Evolutionary conservation across 2,888 invertebrate species (phyloP), one percentile per base, ranked within the genome.

Genomic region (Cephus runcator): DNA sequence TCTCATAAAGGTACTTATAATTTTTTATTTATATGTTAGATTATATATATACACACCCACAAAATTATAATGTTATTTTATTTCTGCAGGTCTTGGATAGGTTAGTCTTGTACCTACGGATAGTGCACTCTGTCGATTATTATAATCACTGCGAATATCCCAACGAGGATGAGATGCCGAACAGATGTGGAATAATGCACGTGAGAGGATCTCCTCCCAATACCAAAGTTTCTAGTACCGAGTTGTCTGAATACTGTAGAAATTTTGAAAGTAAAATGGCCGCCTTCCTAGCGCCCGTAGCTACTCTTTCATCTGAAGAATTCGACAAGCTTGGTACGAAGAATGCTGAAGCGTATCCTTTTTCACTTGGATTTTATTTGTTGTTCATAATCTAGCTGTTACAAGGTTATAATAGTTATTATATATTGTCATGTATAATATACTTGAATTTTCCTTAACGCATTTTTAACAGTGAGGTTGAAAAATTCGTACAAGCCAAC

Each of bases 151-250:
- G 98, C 89, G 99, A 99, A 90, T 99, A 99, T 92, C 98, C 99
- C 0, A 98, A 98, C 87, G 99, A 99, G 92, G 99, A 99, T 91
- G 98, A 99, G 92, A 99, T 99, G 99, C 99, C 99, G 0, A 99
- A 99, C 92, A 94, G 98, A 69, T 98, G 99, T 92, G 99, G 99
- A 12, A 98, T 99, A 84, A 97, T 99, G 94, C 99, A 99, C 89
- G 98, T 98, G 0, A 94, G 99, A 75, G 98, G 98, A 3, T 95
- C 96, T 12, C 94, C 97, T 0, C 98, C 98, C 0, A 94, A 95
- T 12, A 95, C 96, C 77, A 98, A 97, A 92, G 95, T 96, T 83
- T 88, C 94, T 12, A 94, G 94, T 82, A 94, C 94, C 82, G 96
- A 95, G 92, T 91, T 96, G 83, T 94, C 95, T 87, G 95, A 98